phyloP scores from a whole-genome alignment of 1,140 invertebrate genomes.

The Heliconius hewitsoni region DNA sequence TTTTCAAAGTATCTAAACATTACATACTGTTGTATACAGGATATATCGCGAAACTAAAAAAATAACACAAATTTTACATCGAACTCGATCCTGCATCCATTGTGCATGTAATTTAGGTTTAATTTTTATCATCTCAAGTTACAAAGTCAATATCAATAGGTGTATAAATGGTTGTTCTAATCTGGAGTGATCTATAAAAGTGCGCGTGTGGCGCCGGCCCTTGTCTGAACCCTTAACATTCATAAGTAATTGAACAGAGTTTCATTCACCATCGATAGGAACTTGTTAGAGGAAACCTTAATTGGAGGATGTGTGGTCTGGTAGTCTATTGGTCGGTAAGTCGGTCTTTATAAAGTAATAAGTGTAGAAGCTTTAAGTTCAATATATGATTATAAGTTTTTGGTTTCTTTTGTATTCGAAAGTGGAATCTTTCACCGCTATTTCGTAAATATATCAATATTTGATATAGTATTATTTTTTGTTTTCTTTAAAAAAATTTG shows the following conservation, averaged over 20 bases:
- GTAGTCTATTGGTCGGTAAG: not conserved
- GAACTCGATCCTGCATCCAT: not conserved
- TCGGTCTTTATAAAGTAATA: not conserved
- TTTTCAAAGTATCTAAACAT: too few species aligned
- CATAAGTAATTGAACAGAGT: slow-evolving; percentile 26
- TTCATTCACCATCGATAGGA: slow-evolving; percentile 20
- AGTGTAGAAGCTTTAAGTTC: not conserved
- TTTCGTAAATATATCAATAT: too few species aligned
- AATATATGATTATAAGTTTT: too few species aligned
- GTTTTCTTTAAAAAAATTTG: too few species aligned
- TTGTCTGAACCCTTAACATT: slow-evolving; percentile 48
- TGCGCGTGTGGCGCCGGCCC: slow-evolving; percentile 41
- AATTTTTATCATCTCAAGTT: not conserved
- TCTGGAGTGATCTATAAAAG: slow-evolving; percentile 46
- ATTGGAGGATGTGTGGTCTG: not conserved
- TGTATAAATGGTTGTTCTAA: slow-evolving; percentile 22
- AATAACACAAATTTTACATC: not conserved
- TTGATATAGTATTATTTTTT: too few species aligned
- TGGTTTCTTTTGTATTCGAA: not conserved
- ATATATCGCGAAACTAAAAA: too few species aligned
- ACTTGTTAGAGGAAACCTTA: slow-evolving; percentile 4
- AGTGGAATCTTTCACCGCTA: too few species aligned
- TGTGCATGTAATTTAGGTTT: not conserved
- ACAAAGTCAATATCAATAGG: slow-evolving; percentile 4
- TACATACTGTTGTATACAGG: too few species aligned